These are phyloP conservation scores for Rhinoderma darwinii DNA, from an alignment of 2,113 vertebrate species.

Conservation along the genomic window DNA sequence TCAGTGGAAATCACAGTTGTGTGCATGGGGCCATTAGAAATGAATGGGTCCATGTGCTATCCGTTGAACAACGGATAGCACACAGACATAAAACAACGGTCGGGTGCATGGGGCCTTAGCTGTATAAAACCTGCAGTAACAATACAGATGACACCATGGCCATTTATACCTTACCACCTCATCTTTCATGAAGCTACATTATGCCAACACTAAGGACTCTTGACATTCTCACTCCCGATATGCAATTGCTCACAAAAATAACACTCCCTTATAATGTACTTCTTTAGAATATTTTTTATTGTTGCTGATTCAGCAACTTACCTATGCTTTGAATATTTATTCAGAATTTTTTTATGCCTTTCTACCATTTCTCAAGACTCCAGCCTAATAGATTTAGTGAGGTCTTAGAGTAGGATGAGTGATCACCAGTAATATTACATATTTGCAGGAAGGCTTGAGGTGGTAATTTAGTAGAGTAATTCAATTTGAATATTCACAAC, in stretches of 20 bases:
- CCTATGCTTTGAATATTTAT: neutral
- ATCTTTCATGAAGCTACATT: neutral
- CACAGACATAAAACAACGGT: too few relatives aligned
- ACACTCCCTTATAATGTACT: neutral
- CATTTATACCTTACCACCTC: neutral
- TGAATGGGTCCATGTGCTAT: too few relatives aligned
- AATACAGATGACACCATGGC: neutral
- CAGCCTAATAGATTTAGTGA: neutral
- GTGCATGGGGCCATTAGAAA: too few relatives aligned
- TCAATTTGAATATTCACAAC: slow-evolving; percentile 37
- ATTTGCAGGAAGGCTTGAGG: neutral
- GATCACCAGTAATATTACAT: neutral
- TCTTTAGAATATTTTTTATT: neutral
- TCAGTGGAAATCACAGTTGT: too few relatives aligned
- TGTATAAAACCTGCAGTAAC: neutral
- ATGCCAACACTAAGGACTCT: neutral
- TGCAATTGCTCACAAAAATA: neutral
- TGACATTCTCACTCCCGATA: neutral
- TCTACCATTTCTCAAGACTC: neutral
- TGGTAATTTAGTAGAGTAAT: slow-evolving; percentile 16
- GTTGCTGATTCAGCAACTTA: neutral
- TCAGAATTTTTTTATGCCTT: neutral
- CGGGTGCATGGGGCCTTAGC: too few relatives aligned
- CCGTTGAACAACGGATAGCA: too few relatives aligned
- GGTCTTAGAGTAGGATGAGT: neutral